These are phyloP conservation scores for Hydrocynus forskahlii DNA, from an alignment of 2,797 vertebrate species.

Conservation along the genomic window DNA sequence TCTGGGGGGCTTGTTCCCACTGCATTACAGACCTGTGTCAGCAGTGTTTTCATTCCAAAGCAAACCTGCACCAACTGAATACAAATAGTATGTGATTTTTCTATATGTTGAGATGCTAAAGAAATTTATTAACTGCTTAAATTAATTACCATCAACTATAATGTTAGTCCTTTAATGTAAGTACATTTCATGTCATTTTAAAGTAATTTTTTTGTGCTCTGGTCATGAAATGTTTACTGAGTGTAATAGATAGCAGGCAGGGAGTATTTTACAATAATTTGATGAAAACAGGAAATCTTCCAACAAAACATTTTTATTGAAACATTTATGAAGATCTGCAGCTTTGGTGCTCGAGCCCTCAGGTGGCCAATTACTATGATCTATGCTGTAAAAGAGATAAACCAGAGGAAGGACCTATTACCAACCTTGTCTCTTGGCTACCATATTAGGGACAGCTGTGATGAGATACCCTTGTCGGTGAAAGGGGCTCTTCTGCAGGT, in stretches of 20 bases:
- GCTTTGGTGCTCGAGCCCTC: slow-evolving; percentile 72
- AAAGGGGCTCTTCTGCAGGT: slow-evolving; percentile 68
- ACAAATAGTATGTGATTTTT: slow-evolving; percentile 69
- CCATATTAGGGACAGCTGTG: slow-evolving; percentile 73
- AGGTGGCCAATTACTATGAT: slow-evolving; percentile 77
- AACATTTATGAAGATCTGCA: slow-evolving; percentile 53
- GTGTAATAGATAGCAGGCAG: no score
- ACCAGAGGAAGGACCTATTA: slow-evolving; percentile 67
- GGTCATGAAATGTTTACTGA: no score
- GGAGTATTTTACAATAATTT: no score
- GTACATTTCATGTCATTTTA: no score
- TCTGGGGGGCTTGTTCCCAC: slow-evolving; percentile 73
- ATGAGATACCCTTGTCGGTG: slow-evolving; percentile 69
- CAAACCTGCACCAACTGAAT: slow-evolving; percentile 63
- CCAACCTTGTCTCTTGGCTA: slow-evolving; percentile 71
- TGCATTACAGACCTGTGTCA: slow-evolving; percentile 69
- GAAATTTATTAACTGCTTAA: neutral
- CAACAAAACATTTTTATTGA: neutral
- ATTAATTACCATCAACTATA: neutral
- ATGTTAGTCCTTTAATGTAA: neutral
- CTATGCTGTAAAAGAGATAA: slow-evolving; percentile 75
- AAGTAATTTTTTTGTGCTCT: no score
- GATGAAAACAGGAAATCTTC: no score
- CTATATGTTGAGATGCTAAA: neutral
- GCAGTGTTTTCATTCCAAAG: slow-evolving; percentile 58